Conservation (phyloP, 2,797 vertebrate genomes). For the Notamacropus eugenii region DNA sequence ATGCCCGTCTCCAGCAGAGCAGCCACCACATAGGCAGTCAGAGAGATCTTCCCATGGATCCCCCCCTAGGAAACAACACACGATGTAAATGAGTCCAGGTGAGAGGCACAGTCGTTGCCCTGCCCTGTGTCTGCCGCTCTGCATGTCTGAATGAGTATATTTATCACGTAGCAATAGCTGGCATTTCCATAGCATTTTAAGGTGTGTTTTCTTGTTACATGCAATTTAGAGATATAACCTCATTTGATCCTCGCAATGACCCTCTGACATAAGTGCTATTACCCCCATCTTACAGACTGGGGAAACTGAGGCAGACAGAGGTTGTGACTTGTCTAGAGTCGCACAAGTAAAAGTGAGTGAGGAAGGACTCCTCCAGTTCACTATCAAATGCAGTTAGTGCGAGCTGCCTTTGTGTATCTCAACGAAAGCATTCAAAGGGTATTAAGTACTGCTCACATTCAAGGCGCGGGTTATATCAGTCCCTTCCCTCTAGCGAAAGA, state of each 20-base stretch:
- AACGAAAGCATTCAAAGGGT: background rate
- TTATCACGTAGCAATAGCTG: background rate
- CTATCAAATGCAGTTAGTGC: background rate
- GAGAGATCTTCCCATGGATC: slow-evolving; percentile 93
- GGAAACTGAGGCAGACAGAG: background rate
- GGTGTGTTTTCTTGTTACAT: background rate
- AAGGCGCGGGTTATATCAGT: background rate
- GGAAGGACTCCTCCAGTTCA: background rate
- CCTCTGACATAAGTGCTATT: background rate
- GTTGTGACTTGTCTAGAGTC: background rate
- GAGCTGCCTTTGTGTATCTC: background rate
- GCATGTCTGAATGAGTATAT: background rate
- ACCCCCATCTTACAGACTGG: background rate
- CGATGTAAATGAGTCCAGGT: background rate
- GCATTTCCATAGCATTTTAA: background rate
- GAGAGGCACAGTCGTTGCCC: background rate
- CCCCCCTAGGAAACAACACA: slow-evolving; percentile 89
- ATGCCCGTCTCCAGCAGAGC: slow-evolving; percentile 94
- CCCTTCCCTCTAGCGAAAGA: background rate
- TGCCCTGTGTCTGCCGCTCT: background rate
- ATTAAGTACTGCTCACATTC: background rate
- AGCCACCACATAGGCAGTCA: slow-evolving; percentile 94
- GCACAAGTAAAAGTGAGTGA: background rate
- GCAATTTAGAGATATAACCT: background rate
- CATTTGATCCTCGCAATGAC: background rate